Percentiles rank a stretch among this genome's conserved stretches.
phyloP scores from a whole-genome alignment of 2,888 invertebrate species.

The Amphipyra berbera region DNA sequence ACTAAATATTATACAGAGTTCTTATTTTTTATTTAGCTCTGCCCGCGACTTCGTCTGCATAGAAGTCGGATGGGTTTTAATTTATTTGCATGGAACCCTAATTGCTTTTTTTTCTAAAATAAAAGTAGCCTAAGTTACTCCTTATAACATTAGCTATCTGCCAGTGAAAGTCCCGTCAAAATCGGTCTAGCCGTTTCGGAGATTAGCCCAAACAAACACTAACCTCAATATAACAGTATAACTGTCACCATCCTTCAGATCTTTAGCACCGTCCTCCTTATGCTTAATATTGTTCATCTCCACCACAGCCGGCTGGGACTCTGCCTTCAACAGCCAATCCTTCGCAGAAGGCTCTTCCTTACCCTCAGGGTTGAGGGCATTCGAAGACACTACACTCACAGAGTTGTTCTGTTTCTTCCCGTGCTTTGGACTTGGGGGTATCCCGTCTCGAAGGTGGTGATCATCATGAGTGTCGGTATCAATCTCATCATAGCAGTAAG shows the following conservation, averaged over 20 bases:
- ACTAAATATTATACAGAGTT: too few species aligned
- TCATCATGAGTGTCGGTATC: constrained; percentile 93
- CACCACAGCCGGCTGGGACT: constrained; percentile 76
- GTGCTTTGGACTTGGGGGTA: constrained; percentile 82
- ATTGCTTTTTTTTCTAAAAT: too few species aligned
- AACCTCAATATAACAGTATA: constrained; percentile 94
- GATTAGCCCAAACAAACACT: too few species aligned
- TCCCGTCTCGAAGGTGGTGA: constrained; percentile 87
- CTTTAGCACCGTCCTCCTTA: constrained; percentile 83
- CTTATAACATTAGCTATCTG: too few species aligned
- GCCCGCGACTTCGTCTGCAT: too few species aligned
- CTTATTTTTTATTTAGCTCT: too few species aligned
- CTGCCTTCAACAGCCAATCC: constrained; percentile 82
- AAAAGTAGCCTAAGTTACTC: too few species aligned
- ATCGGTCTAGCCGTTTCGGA: too few species aligned
- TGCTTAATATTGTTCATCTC: constrained; percentile 87
- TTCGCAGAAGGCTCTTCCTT: constrained; percentile 84
- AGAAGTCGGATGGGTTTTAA: too few species aligned
- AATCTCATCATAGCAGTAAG: constrained; percentile 96
- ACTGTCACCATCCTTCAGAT: constrained; percentile 91
- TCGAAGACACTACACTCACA: constrained; percentile 86
- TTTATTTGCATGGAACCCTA: too few species aligned
- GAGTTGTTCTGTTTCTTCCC: constrained; percentile 84
- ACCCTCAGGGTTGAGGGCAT: constrained; percentile 78
- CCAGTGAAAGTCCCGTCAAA: too few species aligned